Evolutionary conservation across 2,888 invertebrate genomes (phyloP).

Genomic region (Aporophyla nigra): DNA sequence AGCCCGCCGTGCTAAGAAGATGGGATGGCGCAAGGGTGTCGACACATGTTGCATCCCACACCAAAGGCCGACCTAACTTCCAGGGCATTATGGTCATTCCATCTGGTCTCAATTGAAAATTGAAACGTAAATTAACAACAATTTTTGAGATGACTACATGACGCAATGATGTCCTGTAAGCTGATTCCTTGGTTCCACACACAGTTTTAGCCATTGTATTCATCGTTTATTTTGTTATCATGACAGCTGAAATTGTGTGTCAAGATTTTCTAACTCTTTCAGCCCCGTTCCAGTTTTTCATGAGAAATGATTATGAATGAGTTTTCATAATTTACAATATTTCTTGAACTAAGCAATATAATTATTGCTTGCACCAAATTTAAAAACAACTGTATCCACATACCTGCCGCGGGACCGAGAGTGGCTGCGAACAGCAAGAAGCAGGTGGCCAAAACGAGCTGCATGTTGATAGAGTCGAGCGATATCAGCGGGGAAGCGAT

Average conservation of each 20-base stretch:
- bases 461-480: constrained; percentile 80
- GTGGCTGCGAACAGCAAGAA: constrained; percentile 90
- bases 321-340: neutral
- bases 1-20: too few relatives aligned
- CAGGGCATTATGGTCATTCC: too few relatives aligned
- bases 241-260: neutral
- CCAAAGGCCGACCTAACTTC: too few relatives aligned
- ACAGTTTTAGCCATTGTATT: neutral
- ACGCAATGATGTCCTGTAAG: constrained; percentile 38
- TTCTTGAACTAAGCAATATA: constrained; percentile 4
- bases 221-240: neutral
- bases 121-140: constrained; percentile 46
- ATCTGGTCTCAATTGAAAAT: too few relatives aligned
- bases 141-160: constrained; percentile 46
- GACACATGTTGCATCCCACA: too few relatives aligned
- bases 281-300: constrained; percentile 17
- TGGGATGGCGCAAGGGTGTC: too few relatives aligned
- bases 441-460: constrained; percentile 90
- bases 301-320: neutral
- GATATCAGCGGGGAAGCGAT: constrained; percentile 73
- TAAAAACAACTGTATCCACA: constrained; percentile 68
- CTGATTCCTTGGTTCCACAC: constrained; percentile 8
- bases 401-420: constrained; percentile 90
- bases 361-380: constrained; percentile 9
- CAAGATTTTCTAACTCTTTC: neutral